Conservation (phyloP, 35 echinoderm and acorn worm genomes). For the Acanthaster planci region DNA sequence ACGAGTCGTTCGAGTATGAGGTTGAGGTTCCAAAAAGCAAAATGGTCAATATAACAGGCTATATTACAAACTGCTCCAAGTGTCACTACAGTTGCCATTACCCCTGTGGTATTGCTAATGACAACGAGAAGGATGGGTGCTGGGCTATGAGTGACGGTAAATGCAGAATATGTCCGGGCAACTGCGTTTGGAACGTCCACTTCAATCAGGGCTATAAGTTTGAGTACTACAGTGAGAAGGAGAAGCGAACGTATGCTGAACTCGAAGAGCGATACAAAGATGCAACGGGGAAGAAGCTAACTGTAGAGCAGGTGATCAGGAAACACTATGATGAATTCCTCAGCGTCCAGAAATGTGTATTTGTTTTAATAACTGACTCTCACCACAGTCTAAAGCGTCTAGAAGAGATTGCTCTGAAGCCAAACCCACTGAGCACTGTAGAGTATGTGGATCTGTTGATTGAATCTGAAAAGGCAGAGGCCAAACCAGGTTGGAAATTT, state of each 20-base stretch:
- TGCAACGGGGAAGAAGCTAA: constrained; percentile 58
- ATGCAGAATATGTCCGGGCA: constrained; percentile 46
- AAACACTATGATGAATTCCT: constrained; percentile 62
- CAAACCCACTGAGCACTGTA: constrained; percentile 61
- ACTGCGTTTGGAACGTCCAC: constrained; percentile 62
- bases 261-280: constrained; percentile 57
- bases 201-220: constrained; percentile 67
- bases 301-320: constrained; percentile 55
- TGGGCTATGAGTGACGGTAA: constrained; percentile 25
- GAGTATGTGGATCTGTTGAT: constrained; percentile 64
- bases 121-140: constrained; percentile 6
- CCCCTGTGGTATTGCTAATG: constrained; percentile 35
- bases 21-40: constrained; percentile 38
- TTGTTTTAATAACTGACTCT: constrained; percentile 39
- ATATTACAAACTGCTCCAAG: constrained; percentile 39
- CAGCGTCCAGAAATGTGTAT: constrained; percentile 36
- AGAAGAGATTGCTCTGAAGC: constrained; percentile 57
- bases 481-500: constrained; percentile 32
- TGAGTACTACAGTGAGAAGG: constrained; percentile 35
- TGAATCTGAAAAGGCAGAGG: constrained; percentile 37
- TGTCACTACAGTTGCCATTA: constrained; percentile 43
- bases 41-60: background rate
- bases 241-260: constrained; percentile 28
- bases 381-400: constrained; percentile 58
- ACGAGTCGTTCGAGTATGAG: constrained; percentile 30